A percentile compares a stretch with the other conserved stretches of the same genome.
These are phyloP conservation scores for Serranus cabrilla DNA, from an alignment of 2,797 vertebrate genomes.

Conservation along the genomic window DNA sequence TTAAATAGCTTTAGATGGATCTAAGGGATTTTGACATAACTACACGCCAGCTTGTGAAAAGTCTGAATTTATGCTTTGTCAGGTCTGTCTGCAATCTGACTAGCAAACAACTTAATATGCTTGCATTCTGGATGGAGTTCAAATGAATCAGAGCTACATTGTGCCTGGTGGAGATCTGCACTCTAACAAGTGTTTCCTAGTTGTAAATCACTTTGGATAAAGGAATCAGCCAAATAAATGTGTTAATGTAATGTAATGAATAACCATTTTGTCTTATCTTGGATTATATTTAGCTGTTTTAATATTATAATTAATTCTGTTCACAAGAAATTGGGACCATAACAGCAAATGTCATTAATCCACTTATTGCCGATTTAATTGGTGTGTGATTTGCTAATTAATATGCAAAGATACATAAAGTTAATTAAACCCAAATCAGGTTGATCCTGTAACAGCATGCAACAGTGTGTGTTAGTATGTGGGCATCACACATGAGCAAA, in stretches of 20 bases:
- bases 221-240: background rate
- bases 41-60: no score
- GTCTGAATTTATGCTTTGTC: no score
- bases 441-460: background rate
- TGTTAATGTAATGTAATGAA: background rate
- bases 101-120: no score
- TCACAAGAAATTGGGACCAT: background rate
- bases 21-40: no score
- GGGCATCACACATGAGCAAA: background rate
- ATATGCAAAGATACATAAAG: background rate
- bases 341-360: background rate
- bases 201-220: background rate
- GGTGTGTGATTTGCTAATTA: conserved; percentile 1
- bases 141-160: no score
- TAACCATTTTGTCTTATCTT: background rate
- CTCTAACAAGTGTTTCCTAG: no score
- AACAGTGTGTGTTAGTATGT: conserved; percentile 1
- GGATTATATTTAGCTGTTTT: background rate
- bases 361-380: conserved; percentile 5
- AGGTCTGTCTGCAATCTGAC: no score
- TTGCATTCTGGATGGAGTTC: no score
- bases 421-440: conserved; percentile 22
- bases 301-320: background rate
- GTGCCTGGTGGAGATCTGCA: no score
- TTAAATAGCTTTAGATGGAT: no score